Conservation (phyloP, 2,113 vertebrate genomes). For the Pomatorhinus ruficollis region DNA sequence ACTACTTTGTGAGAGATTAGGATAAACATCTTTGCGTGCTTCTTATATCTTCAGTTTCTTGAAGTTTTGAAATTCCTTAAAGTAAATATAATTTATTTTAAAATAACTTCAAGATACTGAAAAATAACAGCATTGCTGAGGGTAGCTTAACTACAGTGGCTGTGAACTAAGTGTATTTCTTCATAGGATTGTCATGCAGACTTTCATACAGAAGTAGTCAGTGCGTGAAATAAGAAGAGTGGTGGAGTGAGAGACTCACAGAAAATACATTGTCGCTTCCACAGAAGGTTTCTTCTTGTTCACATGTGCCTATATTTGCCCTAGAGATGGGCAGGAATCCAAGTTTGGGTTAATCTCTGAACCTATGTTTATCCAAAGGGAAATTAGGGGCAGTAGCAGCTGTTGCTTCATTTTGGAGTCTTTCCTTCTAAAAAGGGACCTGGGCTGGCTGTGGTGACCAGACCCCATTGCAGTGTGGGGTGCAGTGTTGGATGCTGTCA, state of each 20-base stretch:
- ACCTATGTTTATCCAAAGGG: not conserved
- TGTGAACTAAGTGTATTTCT: not conserved
- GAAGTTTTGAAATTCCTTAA: not conserved
- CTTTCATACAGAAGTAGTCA: not conserved
- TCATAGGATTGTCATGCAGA: not conserved
- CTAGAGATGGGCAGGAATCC: not conserved
- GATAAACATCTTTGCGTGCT: not conserved
- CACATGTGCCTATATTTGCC: not conserved
- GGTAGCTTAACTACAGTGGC: not conserved
- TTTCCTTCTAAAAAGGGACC: not conserved
- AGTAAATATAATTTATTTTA: not conserved
- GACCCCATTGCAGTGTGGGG: fast-evolving
- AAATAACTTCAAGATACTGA: not conserved
- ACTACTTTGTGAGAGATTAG: not conserved
- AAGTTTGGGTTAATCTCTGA: not conserved
- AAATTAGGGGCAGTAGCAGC: not conserved
- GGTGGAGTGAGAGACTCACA: not conserved
- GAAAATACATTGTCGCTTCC: not conserved
- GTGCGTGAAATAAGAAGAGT: not conserved
- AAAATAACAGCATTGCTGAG: not conserved
- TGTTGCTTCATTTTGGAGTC: not conserved
- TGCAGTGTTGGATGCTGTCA: fast-evolving
- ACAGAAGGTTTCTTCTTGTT: not conserved
- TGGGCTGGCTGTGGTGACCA: not conserved
- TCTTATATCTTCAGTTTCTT: not conserved